Percentiles rank a stretch among this genome's conserved stretches.
Evolutionary conservation across 2,113 vertebrate genomes (phyloP).

Genomic region (Sapayoa aenigma): DNA sequence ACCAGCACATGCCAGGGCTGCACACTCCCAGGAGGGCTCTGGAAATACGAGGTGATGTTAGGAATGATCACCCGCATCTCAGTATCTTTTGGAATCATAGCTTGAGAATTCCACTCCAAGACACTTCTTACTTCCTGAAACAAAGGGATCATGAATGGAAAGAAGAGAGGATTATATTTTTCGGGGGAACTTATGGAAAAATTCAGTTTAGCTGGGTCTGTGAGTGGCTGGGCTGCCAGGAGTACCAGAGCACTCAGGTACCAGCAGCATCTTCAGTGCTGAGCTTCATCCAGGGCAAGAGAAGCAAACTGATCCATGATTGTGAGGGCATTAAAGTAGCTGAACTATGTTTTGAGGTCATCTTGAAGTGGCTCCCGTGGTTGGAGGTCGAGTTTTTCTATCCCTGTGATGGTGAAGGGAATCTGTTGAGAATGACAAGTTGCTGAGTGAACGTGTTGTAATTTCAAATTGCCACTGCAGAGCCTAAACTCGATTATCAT

Average conservation of each 20-base stretch:
- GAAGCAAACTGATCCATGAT: fast-evolving
- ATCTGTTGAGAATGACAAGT: background rate
- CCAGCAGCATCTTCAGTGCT: background rate
- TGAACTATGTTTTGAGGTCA: background rate
- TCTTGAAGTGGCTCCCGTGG: background rate
- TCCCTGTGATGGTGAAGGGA: background rate
- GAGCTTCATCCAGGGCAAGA: background rate
- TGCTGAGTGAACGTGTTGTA: background rate
- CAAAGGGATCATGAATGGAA: background rate
- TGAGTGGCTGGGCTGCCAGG: background rate
- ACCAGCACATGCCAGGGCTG: background rate
- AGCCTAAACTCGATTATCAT: background rate
- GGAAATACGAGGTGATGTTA: background rate
- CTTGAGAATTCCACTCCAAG: background rate
- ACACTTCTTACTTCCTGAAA: background rate
- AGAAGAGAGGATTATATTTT: background rate
- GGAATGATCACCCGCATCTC: background rate
- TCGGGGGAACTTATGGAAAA: background rate
- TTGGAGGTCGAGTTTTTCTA: background rate
- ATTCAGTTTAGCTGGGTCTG: background rate
- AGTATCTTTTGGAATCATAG: background rate
- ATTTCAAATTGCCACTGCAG: background rate
- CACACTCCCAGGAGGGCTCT: background rate
- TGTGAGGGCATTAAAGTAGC: background rate
- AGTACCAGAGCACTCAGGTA: background rate